Evolutionary conservation across 2,888 invertebrate genomes (phyloP).

Genomic region (Linyphia triangularis): DNA sequence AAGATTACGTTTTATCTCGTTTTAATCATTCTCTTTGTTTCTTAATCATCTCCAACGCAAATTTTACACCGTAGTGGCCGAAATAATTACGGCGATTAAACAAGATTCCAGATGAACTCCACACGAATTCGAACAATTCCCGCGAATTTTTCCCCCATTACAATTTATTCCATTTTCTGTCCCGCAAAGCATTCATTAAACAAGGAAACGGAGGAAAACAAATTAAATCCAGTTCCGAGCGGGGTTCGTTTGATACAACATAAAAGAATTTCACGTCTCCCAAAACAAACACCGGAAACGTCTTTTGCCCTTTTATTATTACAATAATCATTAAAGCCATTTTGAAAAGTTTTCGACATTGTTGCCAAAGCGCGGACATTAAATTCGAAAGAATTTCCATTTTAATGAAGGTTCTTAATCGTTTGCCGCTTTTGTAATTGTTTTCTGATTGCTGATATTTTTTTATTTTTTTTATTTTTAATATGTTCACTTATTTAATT

Average conservation of each 20-base stretch:
- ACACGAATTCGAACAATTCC: background rate
- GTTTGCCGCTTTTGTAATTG: background rate
- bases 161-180: background rate
- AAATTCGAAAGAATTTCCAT: background rate
- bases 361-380: background rate
- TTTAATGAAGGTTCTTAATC: background rate
- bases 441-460: background rate
- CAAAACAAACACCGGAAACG: background rate
- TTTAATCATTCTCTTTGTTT: background rate
- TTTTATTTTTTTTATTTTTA: background rate
- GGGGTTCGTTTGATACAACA: background rate
- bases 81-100: background rate
- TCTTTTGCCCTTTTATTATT: background rate
- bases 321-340: background rate
- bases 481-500: background rate
- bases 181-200: background rate
- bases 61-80: background rate
- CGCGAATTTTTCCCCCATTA: too few species aligned
- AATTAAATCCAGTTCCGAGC: background rate
- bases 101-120: background rate
- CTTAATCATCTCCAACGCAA: background rate
- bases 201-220: background rate
- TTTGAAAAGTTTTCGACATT: background rate
- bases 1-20: too few species aligned
- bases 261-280: background rate